Percentiles rank a stretch among this genome's conserved stretches.
Evolutionary conservation across 2,113 vertebrate species (phyloP).

Genomic region (Tetrax tetrax): DNA sequence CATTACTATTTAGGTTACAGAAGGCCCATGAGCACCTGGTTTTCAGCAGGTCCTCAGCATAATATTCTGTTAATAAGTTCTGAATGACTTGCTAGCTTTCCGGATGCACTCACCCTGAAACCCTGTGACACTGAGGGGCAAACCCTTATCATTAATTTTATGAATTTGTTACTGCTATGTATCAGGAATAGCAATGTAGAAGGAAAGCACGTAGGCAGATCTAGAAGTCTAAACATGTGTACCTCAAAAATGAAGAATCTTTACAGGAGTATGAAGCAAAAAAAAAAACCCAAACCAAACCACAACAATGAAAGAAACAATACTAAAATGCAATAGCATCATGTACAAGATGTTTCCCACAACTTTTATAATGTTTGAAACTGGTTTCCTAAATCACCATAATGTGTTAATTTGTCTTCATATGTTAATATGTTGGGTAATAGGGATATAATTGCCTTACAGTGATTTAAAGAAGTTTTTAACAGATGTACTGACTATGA

Average conservation of each 20-base stretch:
- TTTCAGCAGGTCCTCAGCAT: neutral
- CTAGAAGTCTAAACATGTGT: neutral
- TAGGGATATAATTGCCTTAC: neutral
- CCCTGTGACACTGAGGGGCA: neutral
- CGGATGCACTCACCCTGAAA: neutral
- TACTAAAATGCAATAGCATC: neutral
- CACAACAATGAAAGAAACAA: neutral
- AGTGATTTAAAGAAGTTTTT: neutral
- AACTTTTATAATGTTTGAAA: neutral
- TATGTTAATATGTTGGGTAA: neutral
- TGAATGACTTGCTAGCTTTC: neutral
- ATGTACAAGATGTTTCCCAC: neutral
- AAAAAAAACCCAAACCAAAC: rapidly evolving
- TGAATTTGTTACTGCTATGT: neutral
- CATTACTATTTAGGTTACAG: neutral
- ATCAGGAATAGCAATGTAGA: neutral
- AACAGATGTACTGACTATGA: neutral
- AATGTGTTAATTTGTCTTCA: neutral
- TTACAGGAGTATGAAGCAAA: neutral
- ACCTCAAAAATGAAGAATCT: neutral
- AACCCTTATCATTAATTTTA: neutral
- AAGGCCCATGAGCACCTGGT: neutral
- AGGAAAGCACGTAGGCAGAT: neutral
- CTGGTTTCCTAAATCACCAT: neutral
- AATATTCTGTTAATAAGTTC: neutral